Percentiles rank a stretch among this genome's conserved stretches.
phyloP scores from a whole-genome alignment of 1,140 invertebrate genomes.

The Caerostris darwini region DNA sequence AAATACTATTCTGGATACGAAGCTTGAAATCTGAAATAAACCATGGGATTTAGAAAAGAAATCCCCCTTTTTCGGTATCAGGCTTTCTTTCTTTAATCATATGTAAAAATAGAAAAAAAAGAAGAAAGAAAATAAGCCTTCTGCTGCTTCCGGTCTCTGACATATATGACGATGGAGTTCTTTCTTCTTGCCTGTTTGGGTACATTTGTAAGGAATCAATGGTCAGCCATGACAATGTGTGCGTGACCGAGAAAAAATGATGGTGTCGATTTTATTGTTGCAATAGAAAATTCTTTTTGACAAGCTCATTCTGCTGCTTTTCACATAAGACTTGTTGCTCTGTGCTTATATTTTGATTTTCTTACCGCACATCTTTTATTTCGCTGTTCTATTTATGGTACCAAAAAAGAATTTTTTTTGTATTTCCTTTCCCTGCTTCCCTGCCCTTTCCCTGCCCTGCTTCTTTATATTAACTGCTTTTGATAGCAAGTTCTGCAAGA shows the following conservation, averaged over 20 bases:
- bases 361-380: neutral
- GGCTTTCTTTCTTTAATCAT: too few species aligned
- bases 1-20: too few species aligned
- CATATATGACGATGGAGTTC: neutral
- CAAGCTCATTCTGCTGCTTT: neutral
- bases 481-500: too few species aligned
- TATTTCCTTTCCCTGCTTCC: neutral
- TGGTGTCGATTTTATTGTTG: neutral
- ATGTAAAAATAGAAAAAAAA: too few species aligned
- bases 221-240: neutral
- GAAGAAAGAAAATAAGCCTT: too few species aligned
- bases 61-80: too few species aligned
- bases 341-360: neutral
- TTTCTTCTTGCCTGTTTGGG: neutral
- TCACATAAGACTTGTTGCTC: neutral
- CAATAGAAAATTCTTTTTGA: neutral
- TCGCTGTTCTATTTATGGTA: neutral
- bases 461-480: neutral
- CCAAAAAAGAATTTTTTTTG: neutral
- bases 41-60: too few species aligned
- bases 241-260: neutral
- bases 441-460: too few species aligned
- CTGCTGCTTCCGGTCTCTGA: too few species aligned
- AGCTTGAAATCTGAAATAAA: too few species aligned
- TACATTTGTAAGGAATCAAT: slow-evolving; percentile 21